Evolutionary conservation across 2,888 invertebrate genomes (phyloP).

Genomic region (Parnassius glacialis): DNA sequence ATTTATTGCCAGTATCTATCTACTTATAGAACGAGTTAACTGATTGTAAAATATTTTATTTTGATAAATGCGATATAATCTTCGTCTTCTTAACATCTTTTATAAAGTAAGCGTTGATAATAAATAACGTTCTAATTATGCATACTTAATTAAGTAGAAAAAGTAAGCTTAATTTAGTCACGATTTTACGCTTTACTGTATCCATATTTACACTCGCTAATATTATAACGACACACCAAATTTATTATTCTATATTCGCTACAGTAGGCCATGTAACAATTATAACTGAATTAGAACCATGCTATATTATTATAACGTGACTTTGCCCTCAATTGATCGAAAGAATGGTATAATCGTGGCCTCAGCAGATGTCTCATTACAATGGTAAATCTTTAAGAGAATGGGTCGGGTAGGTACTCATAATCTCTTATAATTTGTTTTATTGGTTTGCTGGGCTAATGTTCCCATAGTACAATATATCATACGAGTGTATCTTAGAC

Average conservation of each 20-base stretch:
- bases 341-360: constrained; percentile 14
- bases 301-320: constrained; percentile 11
- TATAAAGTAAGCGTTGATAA: too few relatives aligned
- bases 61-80: too few relatives aligned
- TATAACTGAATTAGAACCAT: constrained; percentile 24
- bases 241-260: constrained; percentile 6
- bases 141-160: too few relatives aligned
- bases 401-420: neutral
- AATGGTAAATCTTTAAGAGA: neutral
- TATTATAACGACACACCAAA: neutral
- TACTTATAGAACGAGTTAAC: too few relatives aligned
- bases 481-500: too few relatives aligned
- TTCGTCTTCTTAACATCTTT: too few relatives aligned
- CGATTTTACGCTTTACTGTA: neutral
- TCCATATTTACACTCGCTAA: neutral
- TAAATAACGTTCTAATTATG: too few relatives aligned
- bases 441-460: too few relatives aligned
- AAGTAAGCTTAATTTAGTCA: neutral
- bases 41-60: too few relatives aligned
- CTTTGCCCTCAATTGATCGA: constrained; percentile 17
- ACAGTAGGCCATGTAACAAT: constrained; percentile 6
- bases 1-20: too few relatives aligned
- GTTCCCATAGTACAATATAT: too few relatives aligned
- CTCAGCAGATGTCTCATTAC: neutral
- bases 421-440: too few relatives aligned